Evolutionary conservation across 64 coral and sea anemone genomes (phyloP), one percentile per base, ranked within the genome.

Genomic region (Astreopora myriophthalma): DNA sequence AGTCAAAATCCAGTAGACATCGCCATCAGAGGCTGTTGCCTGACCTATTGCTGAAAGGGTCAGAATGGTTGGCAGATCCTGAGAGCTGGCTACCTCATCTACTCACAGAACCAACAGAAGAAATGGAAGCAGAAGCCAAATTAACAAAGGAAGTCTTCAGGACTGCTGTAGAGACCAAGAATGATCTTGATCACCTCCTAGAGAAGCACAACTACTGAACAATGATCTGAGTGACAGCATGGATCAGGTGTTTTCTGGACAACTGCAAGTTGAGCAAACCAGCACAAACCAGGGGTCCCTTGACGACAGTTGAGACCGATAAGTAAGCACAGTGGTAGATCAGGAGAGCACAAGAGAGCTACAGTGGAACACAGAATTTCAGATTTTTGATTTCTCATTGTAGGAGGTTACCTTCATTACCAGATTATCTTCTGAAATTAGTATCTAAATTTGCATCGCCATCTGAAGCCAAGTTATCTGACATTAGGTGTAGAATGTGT

Each of bases 261-360:
- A 93, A 79, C 20, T 87, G 38, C 37, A 86, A 74, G 27, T 20
- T n/a, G 32, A 80, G 49, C 10, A 80, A 93, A 48, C 26, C 49
- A 48, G 12, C 55, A 34, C 70, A 60, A 35, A 9, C 76, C 25
- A 34, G 20, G 12, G 90, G 81, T 9, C 91, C 84, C 34, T 71
- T 93, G 63, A 79, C 75, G 51, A 93, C 85, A 26, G 19, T 29
- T 39, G 85, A 93, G 40, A 88, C 74, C 38, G 48, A 63, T 23
- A 78, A 88, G 12, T 3, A 74, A 88, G 24, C 71, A 34, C 44
- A 38, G 17, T 68, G 85, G 42, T 88, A 75, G 85, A 22, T 94
- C 9, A 52, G 71, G 38, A 87, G 91, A 60, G 85, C 39, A 3
- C 92, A 94, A 57, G 85, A 92, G 28, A 82, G 29, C 71, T 66